Conservation (phyloP, 2,797 vertebrate species). For the Balearica regulorum region DNA sequence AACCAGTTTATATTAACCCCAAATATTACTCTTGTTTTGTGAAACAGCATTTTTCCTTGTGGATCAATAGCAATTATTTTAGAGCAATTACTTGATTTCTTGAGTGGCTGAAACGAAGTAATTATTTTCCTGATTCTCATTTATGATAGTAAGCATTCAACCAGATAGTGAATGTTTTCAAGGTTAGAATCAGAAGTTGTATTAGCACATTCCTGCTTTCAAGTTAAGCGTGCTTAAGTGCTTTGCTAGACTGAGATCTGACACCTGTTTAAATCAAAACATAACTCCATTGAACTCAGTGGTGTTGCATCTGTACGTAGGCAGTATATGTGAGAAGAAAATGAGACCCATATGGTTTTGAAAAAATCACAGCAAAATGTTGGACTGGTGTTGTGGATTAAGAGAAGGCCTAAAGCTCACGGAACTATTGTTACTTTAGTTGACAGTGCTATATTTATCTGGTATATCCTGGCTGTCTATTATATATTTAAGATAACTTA, state of each 20-base stretch:
- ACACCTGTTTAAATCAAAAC: conserved; percentile 61
- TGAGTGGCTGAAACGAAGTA: background rate
- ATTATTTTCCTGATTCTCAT: conserved; percentile 6
- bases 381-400: background rate
- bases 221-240: conserved; percentile 45
- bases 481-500: conserved; percentile 25
- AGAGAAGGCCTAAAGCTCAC: background rate
- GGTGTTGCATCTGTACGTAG: background rate
- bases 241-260: conserved; percentile 40
- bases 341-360: conserved; percentile 43
- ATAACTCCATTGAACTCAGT: conserved; percentile 16
- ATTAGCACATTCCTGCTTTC: conserved; percentile 51
- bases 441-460: background rate
- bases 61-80: background rate
- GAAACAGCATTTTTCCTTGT: background rate
- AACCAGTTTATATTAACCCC: background rate
- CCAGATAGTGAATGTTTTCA: background rate
- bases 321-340: conserved; percentile 32
- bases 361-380: conserved; percentile 19
- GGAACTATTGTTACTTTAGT: conserved; percentile 17
- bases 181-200: conserved; percentile 28
- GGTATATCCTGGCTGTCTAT: background rate
- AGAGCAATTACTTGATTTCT: background rate
- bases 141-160: background rate
- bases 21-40: background rate